Conservation (phyloP, 2,797 vertebrate species). For the Setipinna tenuifilis region DNA sequence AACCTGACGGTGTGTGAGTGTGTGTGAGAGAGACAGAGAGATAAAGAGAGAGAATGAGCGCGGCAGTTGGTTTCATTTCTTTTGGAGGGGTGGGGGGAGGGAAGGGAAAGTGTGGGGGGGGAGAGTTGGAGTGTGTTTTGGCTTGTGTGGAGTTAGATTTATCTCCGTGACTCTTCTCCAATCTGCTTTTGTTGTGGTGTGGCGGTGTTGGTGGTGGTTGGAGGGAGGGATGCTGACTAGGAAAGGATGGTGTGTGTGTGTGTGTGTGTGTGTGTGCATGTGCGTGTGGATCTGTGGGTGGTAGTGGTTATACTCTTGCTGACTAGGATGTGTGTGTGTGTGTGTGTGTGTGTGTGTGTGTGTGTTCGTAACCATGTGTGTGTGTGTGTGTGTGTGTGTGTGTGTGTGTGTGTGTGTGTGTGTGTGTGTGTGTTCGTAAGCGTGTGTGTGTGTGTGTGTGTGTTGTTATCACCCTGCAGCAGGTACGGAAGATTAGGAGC, state of each 20-base stretch:
- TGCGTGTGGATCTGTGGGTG: not conserved
- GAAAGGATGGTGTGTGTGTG: not conserved
- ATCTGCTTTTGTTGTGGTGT: not conserved
- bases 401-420: not conserved
- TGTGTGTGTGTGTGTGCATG: constrained; percentile 3
- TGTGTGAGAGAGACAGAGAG: no score
- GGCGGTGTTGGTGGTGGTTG: not conserved
- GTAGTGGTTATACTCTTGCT: not conserved
- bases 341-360: constrained; percentile 7
- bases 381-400: not conserved
- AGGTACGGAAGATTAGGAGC: not conserved
- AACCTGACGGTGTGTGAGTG: not conserved
- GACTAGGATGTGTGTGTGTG: not conserved
- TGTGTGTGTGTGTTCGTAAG: not conserved
- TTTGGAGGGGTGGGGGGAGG: no score
- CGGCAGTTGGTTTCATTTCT: no score
- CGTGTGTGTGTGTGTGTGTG: not conserved
- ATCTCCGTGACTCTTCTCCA: not conserved
- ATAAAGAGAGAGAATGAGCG: no score
- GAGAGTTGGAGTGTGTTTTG: not conserved
- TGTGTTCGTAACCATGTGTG: not conserved
- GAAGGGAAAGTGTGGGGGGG: not conserved
- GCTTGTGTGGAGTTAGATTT: not conserved
- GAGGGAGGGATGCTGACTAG: not conserved
- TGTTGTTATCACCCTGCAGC: not conserved